Evolutionary conservation across 64 coral and sea anemone genomes (phyloP).

Genomic region (Porites australiensis): DNA sequence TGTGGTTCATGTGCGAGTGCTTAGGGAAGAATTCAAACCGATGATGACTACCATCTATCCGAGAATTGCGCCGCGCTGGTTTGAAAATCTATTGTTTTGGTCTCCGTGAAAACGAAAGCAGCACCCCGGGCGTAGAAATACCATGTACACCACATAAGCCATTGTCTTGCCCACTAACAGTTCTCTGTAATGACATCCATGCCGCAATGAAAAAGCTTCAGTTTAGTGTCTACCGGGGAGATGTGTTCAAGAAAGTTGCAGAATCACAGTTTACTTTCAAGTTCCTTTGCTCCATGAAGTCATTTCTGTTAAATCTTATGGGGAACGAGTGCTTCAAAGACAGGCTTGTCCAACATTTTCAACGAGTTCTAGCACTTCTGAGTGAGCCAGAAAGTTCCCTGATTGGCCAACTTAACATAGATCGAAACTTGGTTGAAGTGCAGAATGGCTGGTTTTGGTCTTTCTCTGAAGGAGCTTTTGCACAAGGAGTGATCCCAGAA

Average conservation of each 20-base stretch:
- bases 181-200: neutral
- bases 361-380: neutral
- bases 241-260: neutral
- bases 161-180: slow-evolving; percentile 2
- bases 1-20: no score
- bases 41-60: no score
- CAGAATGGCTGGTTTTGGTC: neutral
- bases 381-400: neutral
- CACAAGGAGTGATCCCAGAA: neutral
- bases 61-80: no score
- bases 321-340: neutral
- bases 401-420: neutral
- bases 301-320: neutral
- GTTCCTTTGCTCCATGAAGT: neutral
- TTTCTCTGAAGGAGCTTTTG: neutral
- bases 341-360: neutral
- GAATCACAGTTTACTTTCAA: neutral
- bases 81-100: no score
- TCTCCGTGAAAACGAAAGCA: no score
- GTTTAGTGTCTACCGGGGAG: neutral
- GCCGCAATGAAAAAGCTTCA: neutral
- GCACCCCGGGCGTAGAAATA: no score
- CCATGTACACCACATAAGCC: no score
- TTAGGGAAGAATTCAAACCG: no score
- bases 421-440: neutral